phyloP scores from a whole-genome alignment of 2,113 vertebrate genomes.

The Malurus melanocephalus region DNA sequence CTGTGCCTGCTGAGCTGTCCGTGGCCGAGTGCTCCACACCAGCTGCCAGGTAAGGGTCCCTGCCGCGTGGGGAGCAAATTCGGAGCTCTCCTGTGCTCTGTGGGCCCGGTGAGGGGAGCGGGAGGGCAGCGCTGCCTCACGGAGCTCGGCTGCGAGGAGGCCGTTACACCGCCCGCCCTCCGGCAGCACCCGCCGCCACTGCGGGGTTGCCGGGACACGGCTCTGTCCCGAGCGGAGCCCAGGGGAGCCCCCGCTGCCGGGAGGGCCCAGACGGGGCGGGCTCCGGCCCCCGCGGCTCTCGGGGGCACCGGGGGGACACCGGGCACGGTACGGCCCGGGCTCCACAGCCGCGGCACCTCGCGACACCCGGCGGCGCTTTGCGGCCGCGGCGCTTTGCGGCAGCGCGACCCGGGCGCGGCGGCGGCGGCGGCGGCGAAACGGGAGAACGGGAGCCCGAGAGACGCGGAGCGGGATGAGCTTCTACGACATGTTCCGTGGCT shows the following conservation, averaged over 20 bases:
- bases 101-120: fast-evolving
- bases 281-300: too few relatives aligned
- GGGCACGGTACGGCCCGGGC: too few relatives aligned
- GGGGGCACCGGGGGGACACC: too few relatives aligned
- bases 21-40: too few relatives aligned
- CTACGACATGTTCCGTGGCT: not conserved
- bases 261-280: too few relatives aligned
- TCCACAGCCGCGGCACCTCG: not conserved
- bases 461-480: not conserved
- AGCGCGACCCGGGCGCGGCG: not conserved
- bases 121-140: fast-evolving
- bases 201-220: fast-evolving
- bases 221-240: not conserved
- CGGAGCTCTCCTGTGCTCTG: not conserved
- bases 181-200: too few relatives aligned
- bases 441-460: not conserved
- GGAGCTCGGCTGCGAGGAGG: fast-evolving
- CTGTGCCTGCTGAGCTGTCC: not conserved
- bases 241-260: too few relatives aligned
- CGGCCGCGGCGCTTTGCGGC: not conserved
- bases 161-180: too few relatives aligned
- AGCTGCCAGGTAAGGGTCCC: not conserved
- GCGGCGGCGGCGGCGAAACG: not conserved
- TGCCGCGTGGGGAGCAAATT: fast-evolving
- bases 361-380: not conserved